These are phyloP conservation scores for Vollenhovia emeryi DNA, from an alignment of 1,140 invertebrate genomes.

Conservation along the genomic window DNA sequence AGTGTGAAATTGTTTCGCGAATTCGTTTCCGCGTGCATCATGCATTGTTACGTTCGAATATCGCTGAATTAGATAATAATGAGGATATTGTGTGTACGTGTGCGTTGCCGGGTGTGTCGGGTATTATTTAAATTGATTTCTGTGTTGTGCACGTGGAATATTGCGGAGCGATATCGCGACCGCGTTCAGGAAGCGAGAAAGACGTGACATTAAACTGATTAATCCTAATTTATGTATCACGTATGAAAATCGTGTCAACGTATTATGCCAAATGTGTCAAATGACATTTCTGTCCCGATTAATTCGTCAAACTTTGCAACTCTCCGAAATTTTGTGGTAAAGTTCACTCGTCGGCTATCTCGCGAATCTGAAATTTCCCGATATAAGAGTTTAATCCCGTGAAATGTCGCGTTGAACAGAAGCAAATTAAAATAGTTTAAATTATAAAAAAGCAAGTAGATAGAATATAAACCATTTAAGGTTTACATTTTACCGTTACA, in stretches of 20 bases:
- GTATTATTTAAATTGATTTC: conserved; percentile 52
- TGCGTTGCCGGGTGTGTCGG: background rate
- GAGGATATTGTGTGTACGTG: conserved; percentile 22
- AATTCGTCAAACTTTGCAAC: background rate
- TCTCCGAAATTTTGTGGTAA: conserved; percentile 21
- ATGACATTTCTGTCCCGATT: conserved; percentile 33
- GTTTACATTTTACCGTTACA: background rate
- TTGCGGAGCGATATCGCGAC: background rate
- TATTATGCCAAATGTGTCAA: conserved; percentile 30
- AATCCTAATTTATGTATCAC: conserved; percentile 30
- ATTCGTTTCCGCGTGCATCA: conserved; percentile 49
- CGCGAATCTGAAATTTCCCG: background rate
- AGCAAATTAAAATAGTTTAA: background rate
- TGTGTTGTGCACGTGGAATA: background rate
- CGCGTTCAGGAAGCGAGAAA: conserved; percentile 24
- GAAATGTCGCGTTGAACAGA: background rate
- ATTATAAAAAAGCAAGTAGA: background rate
- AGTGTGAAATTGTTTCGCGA: conserved; percentile 12
- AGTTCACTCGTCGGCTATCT: background rate
- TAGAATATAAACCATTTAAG: conserved; percentile 22
- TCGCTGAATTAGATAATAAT: conserved; percentile 41
- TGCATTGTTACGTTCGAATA: conserved; percentile 19
- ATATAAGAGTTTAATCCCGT: background rate
- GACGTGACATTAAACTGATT: conserved; percentile 41
- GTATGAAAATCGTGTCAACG: conserved; percentile 27